Percentiles rank a stretch among this genome's conserved stretches.
Evolutionary conservation across 2,888 invertebrate genomes (phyloP).

Genomic region (Leptopilina syphax): DNA sequence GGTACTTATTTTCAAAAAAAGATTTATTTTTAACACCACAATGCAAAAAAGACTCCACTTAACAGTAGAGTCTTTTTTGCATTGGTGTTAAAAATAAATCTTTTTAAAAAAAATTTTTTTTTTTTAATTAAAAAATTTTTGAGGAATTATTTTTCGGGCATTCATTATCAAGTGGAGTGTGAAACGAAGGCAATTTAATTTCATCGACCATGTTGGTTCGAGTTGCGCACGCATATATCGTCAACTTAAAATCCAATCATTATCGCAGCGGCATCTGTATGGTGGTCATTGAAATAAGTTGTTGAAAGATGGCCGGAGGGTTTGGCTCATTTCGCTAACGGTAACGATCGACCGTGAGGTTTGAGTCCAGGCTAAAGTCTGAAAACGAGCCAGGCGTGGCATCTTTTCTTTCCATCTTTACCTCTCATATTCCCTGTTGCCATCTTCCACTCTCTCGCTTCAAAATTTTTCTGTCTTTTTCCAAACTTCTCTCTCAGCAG

Average conservation of each 20-base stretch:
- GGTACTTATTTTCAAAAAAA: too few species aligned
- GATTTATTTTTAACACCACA: too few species aligned
- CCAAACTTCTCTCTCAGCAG: not conserved
- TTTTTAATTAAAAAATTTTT: not conserved
- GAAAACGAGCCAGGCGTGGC: constrained; percentile 68
- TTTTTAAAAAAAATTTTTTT: too few species aligned
- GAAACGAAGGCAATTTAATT: constrained; percentile 41
- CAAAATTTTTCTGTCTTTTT: constrained; percentile 23
- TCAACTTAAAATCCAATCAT: constrained; percentile 66
- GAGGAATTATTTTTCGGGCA: not conserved
- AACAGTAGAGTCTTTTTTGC: too few species aligned
- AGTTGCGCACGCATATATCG: constrained; percentile 55
- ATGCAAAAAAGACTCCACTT: too few species aligned
- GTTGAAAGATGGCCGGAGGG: constrained; percentile 66
- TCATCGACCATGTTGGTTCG: constrained; percentile 51
- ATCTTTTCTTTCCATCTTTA: constrained; percentile 50
- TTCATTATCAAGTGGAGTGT: not conserved
- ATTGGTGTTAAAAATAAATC: too few species aligned
- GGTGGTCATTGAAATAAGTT: constrained; percentile 75
- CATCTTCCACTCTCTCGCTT: constrained; percentile 1
- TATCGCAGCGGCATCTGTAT: constrained; percentile 77
- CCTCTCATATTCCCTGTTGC: constrained; percentile 30
- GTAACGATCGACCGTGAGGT: constrained; percentile 74
- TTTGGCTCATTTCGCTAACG: constrained; percentile 75
- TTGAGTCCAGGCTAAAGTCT: constrained; percentile 74